These are phyloP conservation scores for Patella vulgata DNA, from an alignment of 1,140 invertebrate species.

Conservation along the genomic window DNA sequence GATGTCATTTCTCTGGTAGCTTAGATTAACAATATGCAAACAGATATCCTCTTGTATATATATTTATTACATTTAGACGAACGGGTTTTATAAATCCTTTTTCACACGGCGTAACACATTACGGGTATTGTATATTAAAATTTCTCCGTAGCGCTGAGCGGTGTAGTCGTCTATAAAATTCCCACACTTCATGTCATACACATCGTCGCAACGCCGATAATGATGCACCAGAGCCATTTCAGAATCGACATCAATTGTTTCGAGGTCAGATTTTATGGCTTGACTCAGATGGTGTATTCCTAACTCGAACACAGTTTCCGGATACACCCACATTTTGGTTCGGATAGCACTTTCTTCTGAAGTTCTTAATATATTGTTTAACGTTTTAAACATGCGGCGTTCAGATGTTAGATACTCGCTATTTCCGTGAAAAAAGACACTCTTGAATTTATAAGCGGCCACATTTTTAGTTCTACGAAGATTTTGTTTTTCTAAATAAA, in stretches of 20 bases:
- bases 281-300: conserved; percentile 55
- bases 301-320: conserved; percentile 44
- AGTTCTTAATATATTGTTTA: conserved; percentile 18
- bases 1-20: too few relatives aligned
- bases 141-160: not conserved
- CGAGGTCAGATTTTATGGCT: conserved; percentile 24
- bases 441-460: conserved; percentile 41
- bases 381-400: conserved; percentile 15
- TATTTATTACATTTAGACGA: too few relatives aligned
- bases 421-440: conserved; percentile 43
- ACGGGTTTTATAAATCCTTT: too few relatives aligned
- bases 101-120: not conserved
- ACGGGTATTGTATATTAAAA: conserved; percentile 4
- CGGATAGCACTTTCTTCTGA: conserved; percentile 25
- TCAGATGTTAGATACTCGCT: not conserved
- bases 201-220: conserved; percentile 72
- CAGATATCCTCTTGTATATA: too few relatives aligned
- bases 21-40: too few relatives aligned
- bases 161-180: conserved; percentile 12
- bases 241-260: conserved; percentile 54
- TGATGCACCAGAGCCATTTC: conserved; percentile 88
- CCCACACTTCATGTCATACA: conserved; percentile 28
- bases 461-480: conserved; percentile 9
- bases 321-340: conserved; percentile 46
- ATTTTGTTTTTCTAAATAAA: conserved; percentile 7